phyloP scores from a whole-genome alignment of 2,797 vertebrate genomes.

The Halcyon smyrnensis region DNA sequence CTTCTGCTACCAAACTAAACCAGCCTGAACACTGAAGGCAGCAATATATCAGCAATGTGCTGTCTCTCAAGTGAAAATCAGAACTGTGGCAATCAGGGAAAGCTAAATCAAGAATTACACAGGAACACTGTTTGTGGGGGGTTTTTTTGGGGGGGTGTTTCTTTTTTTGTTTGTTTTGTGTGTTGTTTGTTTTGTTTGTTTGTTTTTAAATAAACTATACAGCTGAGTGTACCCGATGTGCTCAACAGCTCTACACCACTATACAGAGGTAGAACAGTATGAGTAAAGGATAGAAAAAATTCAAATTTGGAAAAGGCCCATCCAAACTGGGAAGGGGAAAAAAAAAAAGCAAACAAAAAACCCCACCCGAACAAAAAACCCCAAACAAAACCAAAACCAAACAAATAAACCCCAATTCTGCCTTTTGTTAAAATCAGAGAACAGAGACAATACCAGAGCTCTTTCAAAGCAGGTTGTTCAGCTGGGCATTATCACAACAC shows the following conservation, averaged over 20 bases:
- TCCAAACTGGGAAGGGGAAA: neutral
- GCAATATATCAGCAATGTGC: neutral
- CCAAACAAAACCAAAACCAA: too few species aligned
- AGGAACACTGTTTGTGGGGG: neutral
- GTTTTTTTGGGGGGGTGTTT: too few species aligned
- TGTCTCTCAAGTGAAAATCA: neutral
- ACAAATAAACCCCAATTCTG: neutral
- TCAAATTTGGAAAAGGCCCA: neutral
- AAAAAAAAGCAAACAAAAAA: too few species aligned
- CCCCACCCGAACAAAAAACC: too few species aligned
- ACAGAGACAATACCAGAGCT: neutral
- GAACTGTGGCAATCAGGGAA: neutral
- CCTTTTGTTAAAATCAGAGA: neutral
- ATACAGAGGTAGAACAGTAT: neutral
- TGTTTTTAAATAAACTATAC: neutral
- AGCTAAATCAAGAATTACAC: neutral
- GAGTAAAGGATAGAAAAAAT: neutral
- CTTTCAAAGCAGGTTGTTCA: neutral
- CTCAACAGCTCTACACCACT: neutral
- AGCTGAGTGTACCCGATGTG: neutral
- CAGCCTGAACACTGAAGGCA: neutral
- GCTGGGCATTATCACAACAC: fast-evolving
- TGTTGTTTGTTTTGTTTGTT: too few species aligned
- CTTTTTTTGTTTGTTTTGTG: too few species aligned
- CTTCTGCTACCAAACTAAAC: neutral